phyloP scores from a whole-genome alignment of 2,888 invertebrate species.

The Eucriotettix oculatus region DNA sequence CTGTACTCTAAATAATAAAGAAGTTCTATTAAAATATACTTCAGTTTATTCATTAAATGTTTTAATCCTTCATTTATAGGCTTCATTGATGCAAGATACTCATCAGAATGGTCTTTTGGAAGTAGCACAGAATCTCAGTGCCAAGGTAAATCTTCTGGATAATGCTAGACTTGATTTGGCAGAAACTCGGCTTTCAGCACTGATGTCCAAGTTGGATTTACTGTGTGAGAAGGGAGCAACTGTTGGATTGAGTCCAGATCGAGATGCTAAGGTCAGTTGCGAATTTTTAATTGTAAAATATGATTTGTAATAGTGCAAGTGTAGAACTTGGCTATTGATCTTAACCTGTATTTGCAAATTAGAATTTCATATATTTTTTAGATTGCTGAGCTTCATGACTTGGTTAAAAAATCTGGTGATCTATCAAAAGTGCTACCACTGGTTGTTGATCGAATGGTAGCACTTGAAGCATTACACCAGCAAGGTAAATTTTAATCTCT shows the following conservation, averaged over 20 bases:
- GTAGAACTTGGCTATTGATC: background rate
- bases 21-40: too few species aligned
- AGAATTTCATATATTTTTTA: slow-evolving; percentile 22
- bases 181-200: slow-evolving; percentile 59
- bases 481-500: slow-evolving; percentile 45
- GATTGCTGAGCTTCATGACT: slow-evolving; percentile 71
- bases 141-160: slow-evolving; percentile 65
- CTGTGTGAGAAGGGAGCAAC: slow-evolving; percentile 41
- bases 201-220: slow-evolving; percentile 62
- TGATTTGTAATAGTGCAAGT: background rate
- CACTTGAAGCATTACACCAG: slow-evolving; percentile 73
- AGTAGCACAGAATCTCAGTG: slow-evolving; percentile 59
- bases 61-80: too few species aligned
- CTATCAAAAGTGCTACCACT: slow-evolving; percentile 62
- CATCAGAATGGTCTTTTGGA: slow-evolving; percentile 39
- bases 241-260: slow-evolving; percentile 42
- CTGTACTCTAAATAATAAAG: too few species aligned
- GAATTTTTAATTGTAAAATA: background rate
- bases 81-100: slow-evolving; percentile 11
- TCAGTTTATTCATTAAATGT: too few species aligned
- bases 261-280: slow-evolving; percentile 41
- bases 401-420: slow-evolving; percentile 72
- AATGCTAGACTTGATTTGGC: slow-evolving; percentile 67
- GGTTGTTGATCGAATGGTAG: slow-evolving; percentile 68
- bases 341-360: background rate